Base-by-base conservation (phyloP, 2,888 invertebrate genomes). In the Hyposoter didymator region DNA sequence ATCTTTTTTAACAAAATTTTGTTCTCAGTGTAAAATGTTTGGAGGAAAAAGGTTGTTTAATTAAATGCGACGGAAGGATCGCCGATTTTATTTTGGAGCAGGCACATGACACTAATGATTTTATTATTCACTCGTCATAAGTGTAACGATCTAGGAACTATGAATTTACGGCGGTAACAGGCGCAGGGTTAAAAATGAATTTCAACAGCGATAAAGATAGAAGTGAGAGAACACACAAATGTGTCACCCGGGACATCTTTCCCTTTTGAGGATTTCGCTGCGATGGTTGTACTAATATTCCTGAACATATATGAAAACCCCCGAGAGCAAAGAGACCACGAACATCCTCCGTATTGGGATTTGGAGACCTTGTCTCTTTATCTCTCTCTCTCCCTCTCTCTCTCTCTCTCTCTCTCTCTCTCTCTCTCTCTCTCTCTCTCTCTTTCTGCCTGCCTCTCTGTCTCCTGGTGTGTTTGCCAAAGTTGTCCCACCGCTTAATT, bases 401-500 rank as follows among this genome's bases (percentile, higher is more conserved):
- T 45, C 69, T 69, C 85, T 84, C 88, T 19, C 35, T 19, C 19
- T 49, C 32, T 22, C 59, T 35, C 32, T 47, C 64, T 17, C 49
- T 39, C n/a, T 45, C 64, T 17, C 64, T 35, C 55, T 52, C 32
- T n/a, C 43, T 39, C n/a, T 32, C 47, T 32, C 49, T 55, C 55
- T 49, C 70, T 72, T 35, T 55, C 62, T 47, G 32, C 22, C 74
- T 62, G 84, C 5, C 39, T 39, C 52, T 17, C 49, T 19, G 55
- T 35, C 72, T 14, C 22, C 66, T 47, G 78, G 72, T 64, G 85
- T 89, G 88, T 89, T 89, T 89, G 87, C 85, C 78, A 72, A 82
- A 82, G 87, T 86, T 87, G 86, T 85, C 85, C 78, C 75, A 79
- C 84, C 67, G 84, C 81, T 87, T 90, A 89, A 89, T 90, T 90